These are phyloP conservation scores for Malthinus seriepunctatus DNA, from an alignment of 2,888 invertebrate species.

Conservation along the genomic window DNA sequence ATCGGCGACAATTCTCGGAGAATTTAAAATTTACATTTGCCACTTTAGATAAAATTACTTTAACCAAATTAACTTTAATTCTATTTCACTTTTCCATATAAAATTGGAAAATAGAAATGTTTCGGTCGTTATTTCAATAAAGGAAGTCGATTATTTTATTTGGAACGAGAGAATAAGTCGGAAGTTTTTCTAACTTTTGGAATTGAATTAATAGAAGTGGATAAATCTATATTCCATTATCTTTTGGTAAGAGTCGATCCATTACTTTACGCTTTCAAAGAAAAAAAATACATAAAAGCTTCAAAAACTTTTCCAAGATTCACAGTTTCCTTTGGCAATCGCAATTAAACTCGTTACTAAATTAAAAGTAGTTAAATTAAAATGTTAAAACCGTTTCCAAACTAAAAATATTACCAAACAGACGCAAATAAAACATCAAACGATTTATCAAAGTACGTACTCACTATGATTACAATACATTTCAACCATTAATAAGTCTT, in stretches of 20 bases:
- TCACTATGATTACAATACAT: too few species aligned
- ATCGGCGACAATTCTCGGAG: background rate
- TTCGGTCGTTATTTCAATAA: background rate
- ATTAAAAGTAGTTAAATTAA: too few species aligned
- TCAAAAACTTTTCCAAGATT: slow-evolving; percentile 15
- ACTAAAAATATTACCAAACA: too few species aligned
- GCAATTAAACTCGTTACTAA: too few species aligned
- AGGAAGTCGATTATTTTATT: slow-evolving; percentile 1
- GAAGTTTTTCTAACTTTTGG: slow-evolving; percentile 12
- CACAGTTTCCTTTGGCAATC: slow-evolving; percentile 9
- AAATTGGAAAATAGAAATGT: background rate
- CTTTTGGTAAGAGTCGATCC: slow-evolving; percentile 20
- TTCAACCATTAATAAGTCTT: too few species aligned
- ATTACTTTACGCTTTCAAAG: slow-evolving; percentile 14
- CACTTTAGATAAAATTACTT: too few species aligned
- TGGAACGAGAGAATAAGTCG: slow-evolving; percentile 4
- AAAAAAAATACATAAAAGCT: slow-evolving; percentile 20
- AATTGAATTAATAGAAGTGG: slow-evolving; percentile 23
- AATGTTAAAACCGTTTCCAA: too few species aligned
- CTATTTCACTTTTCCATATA: background rate
- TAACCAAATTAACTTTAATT: background rate
- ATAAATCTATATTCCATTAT: slow-evolving; percentile 27
- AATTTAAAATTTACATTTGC: too few species aligned
- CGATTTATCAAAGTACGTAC: too few species aligned
- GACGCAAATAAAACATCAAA: too few species aligned